Base-by-base conservation (phyloP, 1,140 invertebrate species). In the Drosophila tropicalis region DNA sequence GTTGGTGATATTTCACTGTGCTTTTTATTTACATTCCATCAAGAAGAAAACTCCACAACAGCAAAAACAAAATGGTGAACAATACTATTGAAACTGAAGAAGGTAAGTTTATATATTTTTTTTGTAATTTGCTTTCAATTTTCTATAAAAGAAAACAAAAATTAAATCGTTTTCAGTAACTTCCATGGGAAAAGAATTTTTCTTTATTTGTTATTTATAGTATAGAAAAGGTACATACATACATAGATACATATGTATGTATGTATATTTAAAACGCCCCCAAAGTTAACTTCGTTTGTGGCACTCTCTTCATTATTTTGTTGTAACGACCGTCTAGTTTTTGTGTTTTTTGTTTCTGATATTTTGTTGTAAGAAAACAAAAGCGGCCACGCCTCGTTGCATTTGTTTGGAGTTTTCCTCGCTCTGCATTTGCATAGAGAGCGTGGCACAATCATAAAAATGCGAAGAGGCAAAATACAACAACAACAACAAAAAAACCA, bases 351-450 rank as follows among this genome's bases (percentile, higher is more conserved):
- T 32, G 44, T 51, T 40, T 65, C 51, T 64, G 10, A 5, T 32
- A 36, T 36, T 51, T 12, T 54, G 25, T 62, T 44, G 13, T n/a
- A 65, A 69, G 58, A 36, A 66, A 64, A 78, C 76, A 78, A 75
- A 75, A 71, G 72, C 58, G 22, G 72, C 76, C 63, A 75, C 76
- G 76, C 72, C 72, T 78, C 72, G 76, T 67, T 78, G 75, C 72
- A 64, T 56, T 78, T 56, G 36, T 58, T 57, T 41, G 51, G 19
- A 57, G 73, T 63, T 57, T 62, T 66, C 36, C 63, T 55, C 60
- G 62, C 47, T 74, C 44, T 39, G 65, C 72, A 75, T 78, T 75
- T 78, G 72, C 75, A 78, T 78, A 78, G 29, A 36, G 56, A 39
- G 12, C 32, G 34, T 5, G 32, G 34, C 32, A 67, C 72, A 78